A percentile compares a stretch with the other conserved stretches of the same genome.
These are phyloP conservation scores for Thinocorus orbignyianus DNA, from an alignment of 2,113 vertebrate species.

Conservation along the genomic window DNA sequence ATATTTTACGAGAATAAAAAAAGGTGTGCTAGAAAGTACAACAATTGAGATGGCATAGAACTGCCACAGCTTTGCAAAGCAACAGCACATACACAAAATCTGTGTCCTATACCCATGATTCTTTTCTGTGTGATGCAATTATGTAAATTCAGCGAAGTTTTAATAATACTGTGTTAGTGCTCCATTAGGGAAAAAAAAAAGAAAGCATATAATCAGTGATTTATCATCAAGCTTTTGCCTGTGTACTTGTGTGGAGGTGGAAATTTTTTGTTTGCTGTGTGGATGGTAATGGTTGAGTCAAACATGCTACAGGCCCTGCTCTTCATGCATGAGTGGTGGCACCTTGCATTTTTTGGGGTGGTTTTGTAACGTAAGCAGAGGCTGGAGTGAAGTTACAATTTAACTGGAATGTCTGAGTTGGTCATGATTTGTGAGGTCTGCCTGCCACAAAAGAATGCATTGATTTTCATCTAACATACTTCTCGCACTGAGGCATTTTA, in stretches of 20 bases:
- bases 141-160: background rate
- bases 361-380: background rate
- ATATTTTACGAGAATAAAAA: background rate
- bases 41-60: background rate
- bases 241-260: background rate
- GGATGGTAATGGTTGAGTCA: background rate
- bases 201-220: background rate
- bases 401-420: background rate
- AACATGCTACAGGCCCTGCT: background rate
- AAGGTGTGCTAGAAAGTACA: background rate
- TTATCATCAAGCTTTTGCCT: background rate
- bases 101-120: background rate
- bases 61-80: background rate
- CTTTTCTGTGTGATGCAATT: background rate
- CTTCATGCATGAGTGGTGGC: background rate
- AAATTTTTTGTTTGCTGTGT: background rate
- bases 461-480: background rate
- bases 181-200: background rate
- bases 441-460: background rate
- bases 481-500: background rate
- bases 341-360: background rate
- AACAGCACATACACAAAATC: accelerated
- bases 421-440: background rate
- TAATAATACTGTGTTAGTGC: background rate
- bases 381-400: background rate